Evolutionary conservation across 92 coral and sea anemone genomes (phyloP).

Genomic region (Metridium senile): DNA sequence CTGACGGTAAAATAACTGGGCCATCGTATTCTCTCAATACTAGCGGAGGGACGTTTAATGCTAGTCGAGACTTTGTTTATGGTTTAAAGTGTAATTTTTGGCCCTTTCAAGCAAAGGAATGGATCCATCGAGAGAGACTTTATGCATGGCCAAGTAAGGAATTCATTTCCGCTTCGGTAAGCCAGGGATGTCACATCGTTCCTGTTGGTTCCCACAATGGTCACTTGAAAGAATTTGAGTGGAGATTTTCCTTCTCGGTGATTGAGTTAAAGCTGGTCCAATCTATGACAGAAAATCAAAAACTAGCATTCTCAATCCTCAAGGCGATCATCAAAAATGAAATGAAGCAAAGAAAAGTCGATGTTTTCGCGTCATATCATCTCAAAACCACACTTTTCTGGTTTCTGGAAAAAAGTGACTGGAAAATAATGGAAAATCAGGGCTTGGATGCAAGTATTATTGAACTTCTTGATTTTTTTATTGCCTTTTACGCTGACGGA

Average conservation of each 20-base stretch:
- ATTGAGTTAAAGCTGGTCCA: slow-evolving; percentile 61
- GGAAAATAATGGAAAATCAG: slow-evolving; percentile 30
- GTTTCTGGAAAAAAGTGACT: slow-evolving; percentile 64
- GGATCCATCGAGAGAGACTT: slow-evolving; percentile 55
- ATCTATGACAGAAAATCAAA: slow-evolving; percentile 56
- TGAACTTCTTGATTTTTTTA: slow-evolving; percentile 58
- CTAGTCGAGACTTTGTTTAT: slow-evolving; percentile 76
- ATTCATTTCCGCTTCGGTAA: slow-evolving; percentile 39
- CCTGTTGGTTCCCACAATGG: slow-evolving; percentile 76
- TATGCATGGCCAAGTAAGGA: slow-evolving; percentile 57
- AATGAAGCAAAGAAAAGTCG: slow-evolving; percentile 52
- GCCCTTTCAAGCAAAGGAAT: slow-evolving; percentile 79
- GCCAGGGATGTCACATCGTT: slow-evolving; percentile 67
- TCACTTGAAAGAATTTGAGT: slow-evolving; percentile 58
- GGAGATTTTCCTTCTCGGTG: slow-evolving; percentile 78
- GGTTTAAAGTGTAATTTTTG: slow-evolving; percentile 70
- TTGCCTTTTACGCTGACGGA: slow-evolving; percentile 44
- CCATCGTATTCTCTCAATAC: slow-evolving; percentile 62
- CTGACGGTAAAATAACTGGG: slow-evolving; percentile 39
- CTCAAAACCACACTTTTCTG: slow-evolving; percentile 75
- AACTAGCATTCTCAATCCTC: slow-evolving; percentile 58
- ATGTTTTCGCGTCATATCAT: slow-evolving; percentile 73
- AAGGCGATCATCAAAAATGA: slow-evolving; percentile 68
- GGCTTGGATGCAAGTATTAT: slow-evolving; percentile 46
- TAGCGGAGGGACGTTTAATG: slow-evolving; percentile 26